Conservation (phyloP, 2,888 invertebrate genomes). For the Sarcophaga rosellei region DNA sequence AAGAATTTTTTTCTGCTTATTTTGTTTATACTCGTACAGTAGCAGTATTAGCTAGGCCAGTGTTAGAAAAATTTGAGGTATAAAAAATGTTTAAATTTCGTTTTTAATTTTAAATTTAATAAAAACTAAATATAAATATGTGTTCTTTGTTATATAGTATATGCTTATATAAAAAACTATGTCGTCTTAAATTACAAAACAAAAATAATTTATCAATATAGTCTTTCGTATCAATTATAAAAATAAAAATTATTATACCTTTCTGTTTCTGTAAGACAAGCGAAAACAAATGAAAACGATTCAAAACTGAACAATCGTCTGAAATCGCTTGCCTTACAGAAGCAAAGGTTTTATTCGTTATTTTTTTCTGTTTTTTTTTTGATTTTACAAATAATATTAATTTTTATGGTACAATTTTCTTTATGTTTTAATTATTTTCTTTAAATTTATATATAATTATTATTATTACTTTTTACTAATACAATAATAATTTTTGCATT, state of each 20-base stretch:
- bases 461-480: neutral
- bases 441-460: too few species aligned
- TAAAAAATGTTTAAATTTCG: neutral
- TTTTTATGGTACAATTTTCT: too few species aligned
- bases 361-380: too few species aligned
- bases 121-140: constrained; percentile 45
- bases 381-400: too few species aligned
- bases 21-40: neutral
- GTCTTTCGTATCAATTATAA: constrained; percentile 61
- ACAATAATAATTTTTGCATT: constrained; percentile 25
- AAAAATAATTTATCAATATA: constrained; percentile 48
- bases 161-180: constrained; percentile 55
- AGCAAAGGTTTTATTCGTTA: too few species aligned
- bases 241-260: constrained; percentile 43
- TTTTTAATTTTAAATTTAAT: constrained; percentile 10
- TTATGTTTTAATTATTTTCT: too few species aligned
- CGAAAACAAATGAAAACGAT: too few species aligned
- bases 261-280: too few species aligned
- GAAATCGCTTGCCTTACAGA: too few species aligned
- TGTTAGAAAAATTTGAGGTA: constrained; percentile 1
- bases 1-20: neutral
- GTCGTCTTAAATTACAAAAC: constrained; percentile 55
- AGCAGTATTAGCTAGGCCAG: neutral
- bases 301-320: too few species aligned
- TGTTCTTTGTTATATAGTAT: constrained; percentile 29